A percentile compares a stretch with the other conserved stretches of the same genome.
Evolutionary conservation across 1,140 invertebrate genomes (phyloP).

Genomic region (Drosophila novamexicana): DNA sequence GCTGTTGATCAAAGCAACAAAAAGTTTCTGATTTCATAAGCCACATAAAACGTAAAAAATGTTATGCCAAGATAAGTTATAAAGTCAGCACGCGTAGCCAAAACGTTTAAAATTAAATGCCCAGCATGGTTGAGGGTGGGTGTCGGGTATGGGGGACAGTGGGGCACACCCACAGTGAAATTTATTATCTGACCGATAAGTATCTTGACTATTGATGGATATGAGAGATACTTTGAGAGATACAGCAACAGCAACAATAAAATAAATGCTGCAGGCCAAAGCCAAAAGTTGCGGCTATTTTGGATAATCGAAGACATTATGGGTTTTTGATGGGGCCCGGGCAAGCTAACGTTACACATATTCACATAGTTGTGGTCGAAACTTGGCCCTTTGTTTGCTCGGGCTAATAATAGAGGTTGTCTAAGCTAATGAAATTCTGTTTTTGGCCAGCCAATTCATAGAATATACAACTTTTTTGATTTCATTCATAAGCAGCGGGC

Average conservation of each 20-base stretch:
- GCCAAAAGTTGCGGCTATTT: conserved; percentile 51
- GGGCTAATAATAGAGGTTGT: conserved; percentile 70
- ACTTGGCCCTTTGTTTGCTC: conserved; percentile 45
- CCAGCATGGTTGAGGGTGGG: conserved; percentile 7
- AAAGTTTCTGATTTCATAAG: conserved; percentile 67
- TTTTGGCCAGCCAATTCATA: conserved; percentile 15
- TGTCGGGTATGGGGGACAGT: background rate
- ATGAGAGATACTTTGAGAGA: conserved; percentile 41
- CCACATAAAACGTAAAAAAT: conserved; percentile 48
- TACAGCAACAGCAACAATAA: conserved; percentile 30
- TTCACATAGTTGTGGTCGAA: conserved; percentile 32
- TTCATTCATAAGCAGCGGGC: conserved; percentile 7
- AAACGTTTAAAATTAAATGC: conserved; percentile 75
- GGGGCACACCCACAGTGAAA: conserved; percentile 70
- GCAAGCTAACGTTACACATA: conserved; percentile 13
- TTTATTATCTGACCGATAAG: conserved; percentile 74
- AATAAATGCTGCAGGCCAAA: conserved; percentile 13
- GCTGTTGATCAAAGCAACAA: conserved; percentile 25
- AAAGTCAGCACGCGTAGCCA: conserved; percentile 78
- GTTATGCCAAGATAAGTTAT: conserved; percentile 56
- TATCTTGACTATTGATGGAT: conserved; percentile 76
- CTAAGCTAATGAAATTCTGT: conserved; percentile 70
- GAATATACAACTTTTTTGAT: conserved; percentile 9
- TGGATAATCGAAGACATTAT: conserved; percentile 56
- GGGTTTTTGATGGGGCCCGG: conserved; percentile 51